phyloP scores from a whole-genome alignment of 2,113 vertebrate genomes.

The Oncorhynchus mykiss region DNA sequence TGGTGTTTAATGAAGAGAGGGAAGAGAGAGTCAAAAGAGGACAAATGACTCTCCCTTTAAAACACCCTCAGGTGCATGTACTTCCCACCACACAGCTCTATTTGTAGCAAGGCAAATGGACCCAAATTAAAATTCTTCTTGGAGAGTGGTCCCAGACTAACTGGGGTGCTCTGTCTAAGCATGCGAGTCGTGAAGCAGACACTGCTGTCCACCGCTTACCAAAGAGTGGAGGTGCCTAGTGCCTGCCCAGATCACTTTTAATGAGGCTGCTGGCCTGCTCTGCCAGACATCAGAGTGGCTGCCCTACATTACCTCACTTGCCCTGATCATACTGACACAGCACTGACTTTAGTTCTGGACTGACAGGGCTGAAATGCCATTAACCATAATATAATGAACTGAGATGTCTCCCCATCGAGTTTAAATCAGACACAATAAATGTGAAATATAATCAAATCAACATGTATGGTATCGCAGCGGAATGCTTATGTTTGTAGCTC shows the following conservation, averaged over 20 bases:
- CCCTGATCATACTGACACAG: no score
- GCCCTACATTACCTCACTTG: conserved; percentile 6
- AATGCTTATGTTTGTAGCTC: no score
- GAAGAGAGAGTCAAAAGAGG: neutral
- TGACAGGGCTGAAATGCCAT: no score
- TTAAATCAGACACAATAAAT: no score
- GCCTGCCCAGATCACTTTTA: conserved; percentile 34
- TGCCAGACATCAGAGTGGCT: neutral
- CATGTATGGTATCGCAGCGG: no score
- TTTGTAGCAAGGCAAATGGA: conserved; percentile 24
- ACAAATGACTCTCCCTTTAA: neutral
- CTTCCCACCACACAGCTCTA: neutral
- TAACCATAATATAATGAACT: no score
- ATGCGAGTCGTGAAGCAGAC: conserved; percentile 26
- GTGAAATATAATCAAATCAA: no score
- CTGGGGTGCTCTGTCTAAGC: conserved; percentile 17
- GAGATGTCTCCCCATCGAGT: no score
- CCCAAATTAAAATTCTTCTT: conserved; percentile 40
- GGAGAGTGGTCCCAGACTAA: conserved; percentile 33
- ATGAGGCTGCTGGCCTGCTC: conserved; percentile 24
- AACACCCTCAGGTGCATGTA: no score
- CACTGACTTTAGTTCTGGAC: no score
- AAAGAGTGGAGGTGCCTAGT: neutral
- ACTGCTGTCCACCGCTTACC: conserved; percentile 23
- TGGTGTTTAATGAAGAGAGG: no score